These are phyloP conservation scores for Drosophila merina DNA, from an alignment of 2,888 invertebrate genomes.

Conservation along the genomic window DNA sequence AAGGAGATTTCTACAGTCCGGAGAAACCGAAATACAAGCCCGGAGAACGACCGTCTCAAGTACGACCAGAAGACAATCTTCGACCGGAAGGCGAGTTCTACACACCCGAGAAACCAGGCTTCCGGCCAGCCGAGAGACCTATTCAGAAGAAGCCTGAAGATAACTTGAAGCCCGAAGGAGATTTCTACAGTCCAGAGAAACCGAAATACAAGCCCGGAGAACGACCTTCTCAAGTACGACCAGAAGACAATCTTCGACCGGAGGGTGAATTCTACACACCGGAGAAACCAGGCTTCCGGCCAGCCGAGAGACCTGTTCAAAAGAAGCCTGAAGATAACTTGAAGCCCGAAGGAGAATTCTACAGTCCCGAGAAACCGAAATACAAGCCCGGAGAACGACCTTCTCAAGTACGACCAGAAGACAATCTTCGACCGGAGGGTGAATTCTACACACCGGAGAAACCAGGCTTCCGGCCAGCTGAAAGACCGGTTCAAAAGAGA, in stretches of 20 bases:
- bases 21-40: constrained; percentile 83
- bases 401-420: constrained; percentile 82
- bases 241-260: constrained; percentile 86
- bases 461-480: constrained; percentile 83
- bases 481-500: constrained; percentile 82
- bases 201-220: constrained; percentile 83
- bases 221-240: constrained; percentile 84
- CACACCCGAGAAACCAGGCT: constrained; percentile 79
- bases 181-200: constrained; percentile 66
- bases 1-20: constrained; percentile 84
- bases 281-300: constrained; percentile 84
- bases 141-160: constrained; percentile 84
- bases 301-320: constrained; percentile 84
- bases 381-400: constrained; percentile 84
- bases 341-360: constrained; percentile 84
- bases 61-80: constrained; percentile 85
- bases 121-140: constrained; percentile 83
- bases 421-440: constrained; percentile 85
- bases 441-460: constrained; percentile 85
- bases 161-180: constrained; percentile 75
- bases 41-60: constrained; percentile 84
- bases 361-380: constrained; percentile 83
- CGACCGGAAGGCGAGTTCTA: constrained; percentile 69
- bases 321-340: constrained; percentile 85
- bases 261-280: constrained; percentile 78